A percentile compares a stretch with the other conserved stretches of the same genome.
These are phyloP conservation scores for Elephantulus edwardii DNA, from an alignment of 2,113 vertebrate species.

Conservation along the genomic window DNA sequence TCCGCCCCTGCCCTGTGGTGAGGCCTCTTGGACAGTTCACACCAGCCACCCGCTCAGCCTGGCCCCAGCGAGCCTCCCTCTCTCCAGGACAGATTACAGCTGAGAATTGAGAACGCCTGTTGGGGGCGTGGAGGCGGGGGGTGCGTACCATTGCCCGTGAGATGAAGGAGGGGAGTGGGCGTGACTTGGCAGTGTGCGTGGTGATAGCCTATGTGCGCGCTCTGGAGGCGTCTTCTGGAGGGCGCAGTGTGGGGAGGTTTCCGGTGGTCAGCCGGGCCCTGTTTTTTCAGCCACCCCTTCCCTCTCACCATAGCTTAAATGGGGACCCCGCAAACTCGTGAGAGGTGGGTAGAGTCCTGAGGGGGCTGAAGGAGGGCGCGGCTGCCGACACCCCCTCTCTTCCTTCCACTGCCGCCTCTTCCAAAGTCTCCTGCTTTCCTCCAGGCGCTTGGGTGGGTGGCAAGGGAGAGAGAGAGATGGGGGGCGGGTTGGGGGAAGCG, in stretches of 20 bases:
- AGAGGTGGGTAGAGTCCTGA: neutral
- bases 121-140: no score
- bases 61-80: neutral
- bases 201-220: neutral
- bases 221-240: neutral
- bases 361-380: neutral
- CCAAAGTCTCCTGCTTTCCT: neutral
- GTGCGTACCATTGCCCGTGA: no score
- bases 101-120: neutral
- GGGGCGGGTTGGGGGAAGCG: rapidly evolving
- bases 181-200: neutral
- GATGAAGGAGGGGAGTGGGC: no score
- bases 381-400: neutral
- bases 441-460: neutral
- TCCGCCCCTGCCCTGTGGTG: neutral
- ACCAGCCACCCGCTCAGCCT: neutral
- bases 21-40: neutral
- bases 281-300: neutral
- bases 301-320: neutral
- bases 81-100: neutral
- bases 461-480: rapidly evolving
- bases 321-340: neutral
- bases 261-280: neutral
- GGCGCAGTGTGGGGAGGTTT: neutral
- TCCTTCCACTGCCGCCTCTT: neutral